phyloP scores from a whole-genome alignment of 1,140 invertebrate species.

The Lerema accius region DNA sequence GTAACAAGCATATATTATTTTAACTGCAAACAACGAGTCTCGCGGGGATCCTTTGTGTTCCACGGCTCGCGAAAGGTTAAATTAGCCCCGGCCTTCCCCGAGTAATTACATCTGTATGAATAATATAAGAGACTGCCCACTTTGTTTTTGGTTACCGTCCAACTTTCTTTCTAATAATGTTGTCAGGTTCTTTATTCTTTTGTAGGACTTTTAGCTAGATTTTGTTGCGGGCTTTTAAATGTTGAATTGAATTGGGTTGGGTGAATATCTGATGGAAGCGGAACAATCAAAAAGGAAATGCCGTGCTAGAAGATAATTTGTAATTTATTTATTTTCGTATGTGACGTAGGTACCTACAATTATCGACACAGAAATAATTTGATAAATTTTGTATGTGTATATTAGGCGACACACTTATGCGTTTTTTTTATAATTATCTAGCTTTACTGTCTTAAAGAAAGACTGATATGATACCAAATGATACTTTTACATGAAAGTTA shows the following conservation, averaged over 20 bases:
- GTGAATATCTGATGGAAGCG: no score
- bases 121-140: slow-evolving; percentile 16
- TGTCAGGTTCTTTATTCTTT: background rate
- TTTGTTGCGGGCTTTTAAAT: background rate
- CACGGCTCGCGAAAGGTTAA: slow-evolving; percentile 25
- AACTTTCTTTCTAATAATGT: background rate
- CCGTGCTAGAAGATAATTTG: no score
- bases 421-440: no score
- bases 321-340: no score
- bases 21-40: slow-evolving; percentile 23
- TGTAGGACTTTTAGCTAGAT: background rate
- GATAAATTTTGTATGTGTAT: no score
- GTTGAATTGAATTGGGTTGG: background rate
- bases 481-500: no score
- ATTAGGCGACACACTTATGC: no score
- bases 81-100: slow-evolving; percentile 15
- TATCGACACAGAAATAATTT: no score
- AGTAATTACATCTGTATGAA: slow-evolving; percentile 32
- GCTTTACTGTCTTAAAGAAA: no score
- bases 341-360: no score
- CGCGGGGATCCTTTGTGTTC: slow-evolving; percentile 22
- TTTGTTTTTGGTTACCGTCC: slow-evolving; percentile 12
- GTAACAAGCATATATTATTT: slow-evolving; percentile 26
- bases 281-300: no score
- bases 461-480: no score